These are phyloP conservation scores for Donacobius atricapilla DNA, from an alignment of 2,113 vertebrate species.

Conservation along the genomic window DNA sequence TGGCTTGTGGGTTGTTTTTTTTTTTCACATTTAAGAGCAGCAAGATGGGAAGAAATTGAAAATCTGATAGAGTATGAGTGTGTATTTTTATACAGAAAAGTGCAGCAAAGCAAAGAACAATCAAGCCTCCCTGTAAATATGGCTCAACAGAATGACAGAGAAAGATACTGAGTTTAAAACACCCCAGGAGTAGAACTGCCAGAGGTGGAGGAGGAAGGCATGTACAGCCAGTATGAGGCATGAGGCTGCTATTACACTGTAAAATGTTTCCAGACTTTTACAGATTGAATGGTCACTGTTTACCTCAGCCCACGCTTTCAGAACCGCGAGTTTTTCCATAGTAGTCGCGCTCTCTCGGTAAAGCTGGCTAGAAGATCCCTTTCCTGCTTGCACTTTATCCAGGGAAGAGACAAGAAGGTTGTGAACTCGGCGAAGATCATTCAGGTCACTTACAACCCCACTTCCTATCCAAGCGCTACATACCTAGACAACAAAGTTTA, in stretches of 20 bases:
- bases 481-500: constrained; percentile 76
- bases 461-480: constrained; percentile 98
- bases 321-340: constrained; percentile 96
- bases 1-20: neutral
- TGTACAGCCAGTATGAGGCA: neutral
- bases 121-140: neutral
- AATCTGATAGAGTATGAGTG: neutral
- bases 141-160: neutral
- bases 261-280: neutral
- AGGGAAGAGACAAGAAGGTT: constrained; percentile 95
- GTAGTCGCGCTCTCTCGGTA: constrained; percentile 97
- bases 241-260: neutral
- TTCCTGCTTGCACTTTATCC: constrained; percentile 96
- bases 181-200: neutral
- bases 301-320: constrained; percentile 99
- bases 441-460: constrained; percentile 96
- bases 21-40: neutral
- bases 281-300: neutral
- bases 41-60: neutral
- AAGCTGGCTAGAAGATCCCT: constrained; percentile 89
- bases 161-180: neutral
- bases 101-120: neutral
- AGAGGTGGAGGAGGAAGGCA: neutral
- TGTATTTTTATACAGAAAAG: neutral
- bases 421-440: constrained; percentile 95